These are phyloP conservation scores for Sigmodon hispidus DNA, from an alignment of 2,113 vertebrate genomes.

Conservation along the genomic window DNA sequence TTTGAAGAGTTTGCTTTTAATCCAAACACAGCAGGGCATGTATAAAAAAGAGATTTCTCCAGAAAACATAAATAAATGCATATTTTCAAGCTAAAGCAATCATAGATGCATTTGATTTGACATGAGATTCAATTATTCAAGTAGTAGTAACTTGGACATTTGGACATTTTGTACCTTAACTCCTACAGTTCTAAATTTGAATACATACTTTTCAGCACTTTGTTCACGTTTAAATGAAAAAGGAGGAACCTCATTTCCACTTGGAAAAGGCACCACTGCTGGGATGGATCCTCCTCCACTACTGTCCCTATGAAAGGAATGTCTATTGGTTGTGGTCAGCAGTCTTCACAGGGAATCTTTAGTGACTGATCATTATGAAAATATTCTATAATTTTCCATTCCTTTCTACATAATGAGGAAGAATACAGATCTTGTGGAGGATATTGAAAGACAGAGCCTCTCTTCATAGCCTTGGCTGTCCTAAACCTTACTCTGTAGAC, in stretches of 20 bases:
- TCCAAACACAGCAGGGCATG: not conserved
- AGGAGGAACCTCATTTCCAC: not conserved
- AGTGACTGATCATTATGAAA: not conserved
- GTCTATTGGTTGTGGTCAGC: not conserved
- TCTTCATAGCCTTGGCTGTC: too few species aligned
- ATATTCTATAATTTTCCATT: not conserved
- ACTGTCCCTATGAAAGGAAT: not conserved
- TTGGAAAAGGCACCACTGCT: not conserved
- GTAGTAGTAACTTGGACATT: not conserved
- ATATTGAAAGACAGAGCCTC: too few species aligned
- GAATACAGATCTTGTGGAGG: not conserved
- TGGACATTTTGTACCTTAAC: not conserved
- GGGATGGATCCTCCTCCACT: not conserved
- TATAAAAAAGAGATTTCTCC: not conserved
- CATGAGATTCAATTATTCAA: not conserved
- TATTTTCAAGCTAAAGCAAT: not conserved
- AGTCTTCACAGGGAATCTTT: not conserved
- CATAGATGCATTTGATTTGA: not conserved
- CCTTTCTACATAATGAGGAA: not conserved
- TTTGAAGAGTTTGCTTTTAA: not conserved
- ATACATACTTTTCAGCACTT: not conserved
- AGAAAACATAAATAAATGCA: not conserved
- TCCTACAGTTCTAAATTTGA: not conserved
- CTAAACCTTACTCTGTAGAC: too few species aligned
- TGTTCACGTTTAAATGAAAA: not conserved